Conservation (phyloP, 2,797 vertebrate genomes). For the Pipistrellus pygmaeus region DNA sequence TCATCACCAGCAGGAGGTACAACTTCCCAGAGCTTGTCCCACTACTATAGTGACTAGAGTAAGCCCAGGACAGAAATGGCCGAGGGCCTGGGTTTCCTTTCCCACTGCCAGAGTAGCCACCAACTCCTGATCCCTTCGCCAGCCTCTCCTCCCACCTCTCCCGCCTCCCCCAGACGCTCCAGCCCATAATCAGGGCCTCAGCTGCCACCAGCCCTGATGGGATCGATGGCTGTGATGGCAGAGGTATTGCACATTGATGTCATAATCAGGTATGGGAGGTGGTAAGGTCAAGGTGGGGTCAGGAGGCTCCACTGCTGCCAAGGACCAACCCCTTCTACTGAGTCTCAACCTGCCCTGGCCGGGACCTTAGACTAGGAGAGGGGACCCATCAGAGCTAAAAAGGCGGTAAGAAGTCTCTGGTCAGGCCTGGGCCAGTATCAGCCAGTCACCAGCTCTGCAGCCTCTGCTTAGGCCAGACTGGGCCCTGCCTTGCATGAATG, state of each 20-base stretch:
- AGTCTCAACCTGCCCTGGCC: not conserved
- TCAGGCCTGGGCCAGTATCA: conserved; percentile 74
- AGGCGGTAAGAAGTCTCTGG: conserved; percentile 84
- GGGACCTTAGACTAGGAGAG: not conserved
- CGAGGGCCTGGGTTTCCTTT: not conserved
- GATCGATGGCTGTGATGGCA: conserved; percentile 94
- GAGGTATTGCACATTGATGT: conserved; percentile 91
- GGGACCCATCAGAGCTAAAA: conserved; percentile 64
- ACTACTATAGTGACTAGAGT: not conserved
- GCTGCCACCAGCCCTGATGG: conserved; percentile 85
- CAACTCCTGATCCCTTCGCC: not conserved
- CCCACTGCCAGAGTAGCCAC: not conserved
- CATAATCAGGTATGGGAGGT: conserved; percentile 87
- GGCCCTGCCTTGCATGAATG: conserved; percentile 72
- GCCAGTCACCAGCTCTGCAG: not conserved
- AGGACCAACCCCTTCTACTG: not conserved
- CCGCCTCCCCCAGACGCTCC: conserved; percentile 79
- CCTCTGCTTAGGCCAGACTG: not conserved
- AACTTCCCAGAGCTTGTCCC: not conserved
- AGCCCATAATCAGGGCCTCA: conserved; percentile 89
- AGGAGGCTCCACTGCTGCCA: conserved; percentile 34
- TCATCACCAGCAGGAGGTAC: not conserved
- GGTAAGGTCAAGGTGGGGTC: conserved; percentile 67
- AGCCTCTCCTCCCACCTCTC: not conserved
- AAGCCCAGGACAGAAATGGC: not conserved